Evolutionary conservation across 2,888 invertebrate species (phyloP).

Genomic region (Philereme vetulata): DNA sequence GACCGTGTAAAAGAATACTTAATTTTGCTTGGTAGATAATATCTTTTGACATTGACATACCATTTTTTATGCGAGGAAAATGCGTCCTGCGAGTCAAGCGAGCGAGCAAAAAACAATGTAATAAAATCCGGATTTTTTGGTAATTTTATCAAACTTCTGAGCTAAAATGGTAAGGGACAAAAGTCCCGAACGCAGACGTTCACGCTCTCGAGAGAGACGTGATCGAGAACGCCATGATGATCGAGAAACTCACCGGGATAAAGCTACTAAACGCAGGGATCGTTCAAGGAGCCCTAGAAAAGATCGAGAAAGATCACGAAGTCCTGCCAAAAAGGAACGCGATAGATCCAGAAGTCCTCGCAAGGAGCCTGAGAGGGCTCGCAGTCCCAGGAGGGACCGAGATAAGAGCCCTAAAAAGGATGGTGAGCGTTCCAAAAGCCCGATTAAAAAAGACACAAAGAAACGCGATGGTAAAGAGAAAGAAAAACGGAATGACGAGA

Average conservation of each 20-base stretch:
- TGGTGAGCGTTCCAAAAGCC: conserved; percentile 48
- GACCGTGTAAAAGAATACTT: too few relatives aligned
- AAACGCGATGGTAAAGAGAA: conserved; percentile 72
- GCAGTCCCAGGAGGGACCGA: conserved; percentile 37
- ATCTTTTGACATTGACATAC: too few relatives aligned
- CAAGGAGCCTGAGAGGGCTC: conserved; percentile 39
- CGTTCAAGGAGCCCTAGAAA: conserved; percentile 68
- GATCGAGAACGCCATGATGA: conserved; percentile 75
- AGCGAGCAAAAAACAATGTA: too few relatives aligned
- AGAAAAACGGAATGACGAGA: conserved; percentile 53
- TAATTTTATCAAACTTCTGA: not conserved
- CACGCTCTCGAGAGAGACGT: conserved; percentile 73
- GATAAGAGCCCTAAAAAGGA: conserved; percentile 42
- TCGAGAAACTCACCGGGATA: conserved; percentile 71
- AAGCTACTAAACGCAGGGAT: conserved; percentile 68
- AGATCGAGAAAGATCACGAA: conserved; percentile 63
- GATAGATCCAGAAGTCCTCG: conserved; percentile 56
- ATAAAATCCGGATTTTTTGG: too few relatives aligned
- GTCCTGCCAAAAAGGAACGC: conserved; percentile 62
- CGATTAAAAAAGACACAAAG: conserved; percentile 64
- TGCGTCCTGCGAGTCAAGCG: too few relatives aligned
- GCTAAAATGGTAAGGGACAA: conserved; percentile 69
- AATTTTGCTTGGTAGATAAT: too few relatives aligned
- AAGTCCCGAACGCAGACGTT: conserved; percentile 71
- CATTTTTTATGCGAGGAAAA: too few relatives aligned